These are phyloP conservation scores for Carollia perspicillata DNA, from an alignment of 2,113 vertebrate genomes.

Conservation along the genomic window DNA sequence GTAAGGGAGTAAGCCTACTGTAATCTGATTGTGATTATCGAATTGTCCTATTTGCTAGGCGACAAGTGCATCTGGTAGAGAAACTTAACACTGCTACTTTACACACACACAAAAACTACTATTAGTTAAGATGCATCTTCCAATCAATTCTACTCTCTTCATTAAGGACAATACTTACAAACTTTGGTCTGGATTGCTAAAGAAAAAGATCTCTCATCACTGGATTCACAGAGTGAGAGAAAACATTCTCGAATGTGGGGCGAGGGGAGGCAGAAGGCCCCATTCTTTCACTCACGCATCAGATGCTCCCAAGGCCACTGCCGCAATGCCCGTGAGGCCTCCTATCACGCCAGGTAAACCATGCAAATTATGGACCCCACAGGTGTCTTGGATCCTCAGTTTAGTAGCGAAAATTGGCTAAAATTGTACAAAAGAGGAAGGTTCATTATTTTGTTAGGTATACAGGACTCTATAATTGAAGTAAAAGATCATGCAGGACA, in stretches of 20 bases:
- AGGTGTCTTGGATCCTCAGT: conserved; percentile 94
- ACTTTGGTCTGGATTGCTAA: neutral
- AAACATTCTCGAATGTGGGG: neutral
- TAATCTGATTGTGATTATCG: neutral
- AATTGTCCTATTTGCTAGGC: neutral
- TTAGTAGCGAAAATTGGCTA: conserved; percentile 90
- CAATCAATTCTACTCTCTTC: neutral
- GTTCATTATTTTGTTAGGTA: neutral
- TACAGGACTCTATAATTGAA: neutral
- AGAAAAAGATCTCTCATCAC: neutral
- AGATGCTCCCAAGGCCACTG: conserved; percentile 72
- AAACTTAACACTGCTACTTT: neutral
- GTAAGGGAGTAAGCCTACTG: neutral
- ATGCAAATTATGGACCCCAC: conserved; percentile 96
- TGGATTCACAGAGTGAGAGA: neutral
- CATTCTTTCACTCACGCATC: conserved; percentile 67
- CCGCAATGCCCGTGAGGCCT: conserved; percentile 89
- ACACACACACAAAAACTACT: neutral
- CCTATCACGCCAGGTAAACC: conserved; percentile 95
- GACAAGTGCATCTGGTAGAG: neutral
- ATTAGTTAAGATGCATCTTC: neutral
- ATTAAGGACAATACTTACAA: neutral
- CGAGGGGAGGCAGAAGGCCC: neutral
- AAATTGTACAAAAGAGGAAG: conserved; percentile 55
- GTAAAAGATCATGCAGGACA: neutral